Evolutionary conservation across 37 sponge, comb jelly and placozoan genomes (phyloP), one percentile per base, ranked within the genome.

Genomic region (Oopsacas minuta): DNA sequence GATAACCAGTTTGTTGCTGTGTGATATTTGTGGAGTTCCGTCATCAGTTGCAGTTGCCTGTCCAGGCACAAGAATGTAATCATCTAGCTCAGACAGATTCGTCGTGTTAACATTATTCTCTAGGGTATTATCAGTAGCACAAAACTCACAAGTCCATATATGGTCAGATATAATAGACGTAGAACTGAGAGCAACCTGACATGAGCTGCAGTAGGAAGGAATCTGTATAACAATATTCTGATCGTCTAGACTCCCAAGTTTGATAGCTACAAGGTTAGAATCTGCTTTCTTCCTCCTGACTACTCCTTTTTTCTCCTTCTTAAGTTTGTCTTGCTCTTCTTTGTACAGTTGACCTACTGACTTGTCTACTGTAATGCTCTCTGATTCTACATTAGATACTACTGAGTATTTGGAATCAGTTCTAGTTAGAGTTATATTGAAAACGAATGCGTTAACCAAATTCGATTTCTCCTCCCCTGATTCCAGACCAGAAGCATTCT

Each of bases 41-140:
- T 28, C 86, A 28, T 86, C 88, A 46, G 87, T 92, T 53, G 46
- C 23, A 0, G 82, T 81, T 7, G 85, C 49, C 32, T 81, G 82
- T 0, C 85, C 89, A 84, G 94, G 87, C 69, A 91, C 90, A 39
- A 95, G 89, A 23, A 91, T 83, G 85, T 93, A 93, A 82, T 95
- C 96, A 7, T 85, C 84, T 0, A 86, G 28, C 30, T 37, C 38
- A 0, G 8, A 49, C 37, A 42, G 36, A 0, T 93, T 90, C 8
- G 84, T 61, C 22, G 46, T 87, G 7, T 87, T 89, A 12, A 52
- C 84, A 32, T 82, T 38, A 81, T 90, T 35, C 15, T 91, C 87
- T 30, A 91, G 38, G 53, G 85, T 88, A 46, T 94, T 94, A 39
- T 87, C 88, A 15, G 86, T 83, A 0, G 87, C 90, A 88, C 96